phyloP scores from a whole-genome alignment of 2,797 vertebrate genomes.

The Pangasius mekongensis region DNA sequence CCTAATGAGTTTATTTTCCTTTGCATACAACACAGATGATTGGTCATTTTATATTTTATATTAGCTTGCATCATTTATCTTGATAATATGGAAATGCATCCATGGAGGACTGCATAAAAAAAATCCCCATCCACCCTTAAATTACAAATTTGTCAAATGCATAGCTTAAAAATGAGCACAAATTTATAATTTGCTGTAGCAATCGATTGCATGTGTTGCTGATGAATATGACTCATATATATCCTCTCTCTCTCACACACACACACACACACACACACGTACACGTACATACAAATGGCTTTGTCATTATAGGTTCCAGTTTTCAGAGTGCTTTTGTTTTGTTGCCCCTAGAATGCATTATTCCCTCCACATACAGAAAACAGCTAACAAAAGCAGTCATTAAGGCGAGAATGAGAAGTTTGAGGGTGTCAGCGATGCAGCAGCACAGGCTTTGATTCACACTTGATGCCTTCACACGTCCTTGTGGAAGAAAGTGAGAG shows the following conservation, averaged over 20 bases:
- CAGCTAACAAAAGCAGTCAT: not conserved
- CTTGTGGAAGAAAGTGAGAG: slow-evolving; percentile 35
- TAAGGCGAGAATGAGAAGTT: not conserved
- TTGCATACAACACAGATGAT: not conserved
- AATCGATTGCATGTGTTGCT: not conserved
- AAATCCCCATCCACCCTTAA: not conserved
- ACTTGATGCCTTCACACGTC: slow-evolving; percentile 43
- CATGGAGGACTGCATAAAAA: not conserved
- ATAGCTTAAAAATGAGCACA: not conserved
- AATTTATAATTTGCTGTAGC: not conserved
- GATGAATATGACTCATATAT: not conserved
- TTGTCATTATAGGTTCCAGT: slow-evolving; percentile 4
- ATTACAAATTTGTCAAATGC: not conserved
- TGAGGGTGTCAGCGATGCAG: slow-evolving; percentile 23
- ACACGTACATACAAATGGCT: too few species aligned
- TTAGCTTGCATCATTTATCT: not conserved
- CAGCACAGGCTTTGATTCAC: slow-evolving; percentile 49
- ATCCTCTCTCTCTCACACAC: too few species aligned
- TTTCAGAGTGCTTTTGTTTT: not conserved
- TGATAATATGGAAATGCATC: slow-evolving; percentile 28
- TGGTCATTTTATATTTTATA: not conserved
- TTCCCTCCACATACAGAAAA: not conserved
- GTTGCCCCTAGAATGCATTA: not conserved
- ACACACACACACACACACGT: not conserved
- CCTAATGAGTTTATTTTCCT: too few species aligned